Conservation (phyloP, 2,888 invertebrate genomes). For the Agrilus biguttatus region DNA sequence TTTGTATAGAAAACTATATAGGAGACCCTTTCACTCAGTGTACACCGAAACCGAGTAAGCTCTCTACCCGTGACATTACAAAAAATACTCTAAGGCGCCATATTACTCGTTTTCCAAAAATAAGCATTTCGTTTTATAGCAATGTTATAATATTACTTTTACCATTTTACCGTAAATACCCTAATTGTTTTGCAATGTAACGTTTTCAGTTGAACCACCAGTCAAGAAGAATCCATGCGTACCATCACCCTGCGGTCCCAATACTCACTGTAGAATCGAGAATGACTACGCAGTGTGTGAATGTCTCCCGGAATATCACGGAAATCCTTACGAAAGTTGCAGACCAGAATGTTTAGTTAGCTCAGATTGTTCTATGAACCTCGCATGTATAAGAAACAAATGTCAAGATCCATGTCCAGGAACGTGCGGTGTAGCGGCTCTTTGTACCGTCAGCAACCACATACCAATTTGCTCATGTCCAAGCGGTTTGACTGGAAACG, state of each 20-base stretch:
- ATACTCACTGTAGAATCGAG: slow-evolving; percentile 61
- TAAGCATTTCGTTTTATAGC: too few species aligned
- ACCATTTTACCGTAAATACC: background rate
- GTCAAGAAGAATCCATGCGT: slow-evolving; percentile 52
- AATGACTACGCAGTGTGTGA: slow-evolving; percentile 59
- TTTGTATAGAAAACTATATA: slow-evolving; percentile 48
- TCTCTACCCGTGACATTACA: slow-evolving; percentile 2
- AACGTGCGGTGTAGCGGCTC: slow-evolving; percentile 70
- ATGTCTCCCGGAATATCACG: slow-evolving; percentile 56
- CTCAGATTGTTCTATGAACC: slow-evolving; percentile 68
- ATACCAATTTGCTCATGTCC: slow-evolving; percentile 46
- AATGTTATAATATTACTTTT: too few species aligned
- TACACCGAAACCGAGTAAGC: slow-evolving; percentile 41
- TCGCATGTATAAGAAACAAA: slow-evolving; percentile 67
- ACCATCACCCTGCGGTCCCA: slow-evolving; percentile 69
- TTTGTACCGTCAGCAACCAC: slow-evolving; percentile 60
- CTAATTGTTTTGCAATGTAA: background rate
- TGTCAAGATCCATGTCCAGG: slow-evolving; percentile 75
- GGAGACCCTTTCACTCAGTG: slow-evolving; percentile 55
- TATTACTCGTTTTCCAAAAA: too few species aligned
- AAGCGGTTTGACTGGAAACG: slow-evolving; percentile 37
- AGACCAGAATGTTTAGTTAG: slow-evolving; percentile 77
- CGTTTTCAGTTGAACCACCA: slow-evolving; percentile 17
- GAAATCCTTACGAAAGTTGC: slow-evolving; percentile 63
- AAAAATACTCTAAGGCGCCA: too few species aligned